These are phyloP conservation scores for Branchipolynoe longqiensis DNA, from an alignment of 2,888 invertebrate species.

Conservation along the genomic window DNA sequence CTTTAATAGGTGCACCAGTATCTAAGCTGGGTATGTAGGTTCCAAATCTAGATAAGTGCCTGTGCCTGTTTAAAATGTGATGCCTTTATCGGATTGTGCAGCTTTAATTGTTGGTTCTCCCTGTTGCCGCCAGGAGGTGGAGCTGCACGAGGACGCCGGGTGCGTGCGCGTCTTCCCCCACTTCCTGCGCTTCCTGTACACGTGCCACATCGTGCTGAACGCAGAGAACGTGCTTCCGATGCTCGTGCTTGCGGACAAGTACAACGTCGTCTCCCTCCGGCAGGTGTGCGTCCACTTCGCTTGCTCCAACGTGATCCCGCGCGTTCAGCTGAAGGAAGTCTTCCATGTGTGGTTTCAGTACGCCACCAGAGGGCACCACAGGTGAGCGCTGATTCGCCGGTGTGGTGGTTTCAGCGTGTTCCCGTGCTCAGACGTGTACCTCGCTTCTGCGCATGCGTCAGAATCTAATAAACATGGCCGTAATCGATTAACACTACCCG, in stretches of 20 bases:
- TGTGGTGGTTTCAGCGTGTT: too few species aligned
- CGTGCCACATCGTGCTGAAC: conserved; percentile 93
- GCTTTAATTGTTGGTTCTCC: too few species aligned
- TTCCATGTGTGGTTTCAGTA: conserved; percentile 94
- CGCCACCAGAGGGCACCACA: conserved; percentile 90
- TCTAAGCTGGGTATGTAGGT: too few species aligned
- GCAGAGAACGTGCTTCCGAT: conserved; percentile 92
- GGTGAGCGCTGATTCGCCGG: too few species aligned
- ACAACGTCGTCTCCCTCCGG: conserved; percentile 94
- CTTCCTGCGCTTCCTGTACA: conserved; percentile 94
- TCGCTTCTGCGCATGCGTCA: too few species aligned
- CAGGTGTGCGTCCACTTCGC: conserved; percentile 92
- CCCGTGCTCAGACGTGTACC: too few species aligned
- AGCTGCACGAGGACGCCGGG: conserved; percentile 91
- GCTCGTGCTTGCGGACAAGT: conserved; percentile 94
- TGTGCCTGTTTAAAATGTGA: too few species aligned
- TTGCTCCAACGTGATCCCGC: conserved; percentile 91
- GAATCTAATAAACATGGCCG: too few species aligned
- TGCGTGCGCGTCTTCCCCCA: conserved; percentile 93
- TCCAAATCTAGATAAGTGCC: too few species aligned
- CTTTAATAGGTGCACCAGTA: too few species aligned
- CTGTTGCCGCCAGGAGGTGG: conserved; percentile 65
- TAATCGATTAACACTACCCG: too few species aligned
- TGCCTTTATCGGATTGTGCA: too few species aligned
- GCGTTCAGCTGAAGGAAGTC: conserved; percentile 90